A percentile compares a stretch with the other conserved stretches of the same genome.
Conservation (phyloP, 2,888 invertebrate genomes). For the Sympetrum striolatum region DNA sequence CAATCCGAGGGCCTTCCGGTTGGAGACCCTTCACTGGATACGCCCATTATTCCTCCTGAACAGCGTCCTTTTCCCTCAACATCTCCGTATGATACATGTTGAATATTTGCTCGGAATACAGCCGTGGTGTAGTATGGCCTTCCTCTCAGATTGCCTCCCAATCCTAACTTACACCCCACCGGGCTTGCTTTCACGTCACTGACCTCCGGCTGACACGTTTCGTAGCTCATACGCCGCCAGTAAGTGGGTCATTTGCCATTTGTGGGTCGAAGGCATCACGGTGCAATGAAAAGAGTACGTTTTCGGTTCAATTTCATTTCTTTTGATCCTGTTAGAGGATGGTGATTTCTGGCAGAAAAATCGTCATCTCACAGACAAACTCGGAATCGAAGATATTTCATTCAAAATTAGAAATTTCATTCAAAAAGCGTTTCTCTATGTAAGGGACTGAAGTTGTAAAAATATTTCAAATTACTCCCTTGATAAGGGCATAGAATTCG, state of each 20-base stretch:
- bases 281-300: too few species aligned
- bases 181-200: not conserved
- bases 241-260: not conserved
- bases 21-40: not conserved
- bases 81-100: slow-evolving; percentile 5
- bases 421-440: too few species aligned
- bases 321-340: too few species aligned
- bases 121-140: not conserved
- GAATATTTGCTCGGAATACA: not conserved
- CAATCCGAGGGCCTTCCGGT: not conserved
- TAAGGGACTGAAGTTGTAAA: too few species aligned
- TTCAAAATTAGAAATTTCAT: too few species aligned
- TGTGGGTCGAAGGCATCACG: not conserved
- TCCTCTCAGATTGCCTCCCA: not conserved
- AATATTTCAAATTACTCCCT: too few species aligned
- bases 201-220: not conserved
- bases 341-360: too few species aligned
- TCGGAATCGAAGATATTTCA: too few species aligned
- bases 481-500: too few species aligned
- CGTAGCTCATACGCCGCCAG: not conserved
- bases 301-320: too few species aligned
- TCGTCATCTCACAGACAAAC: too few species aligned
- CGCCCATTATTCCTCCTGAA: not conserved
- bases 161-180: not conserved
- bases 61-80: not conserved